Conservation (phyloP, 2,888 invertebrate species). For the Linyphia triangularis region DNA sequence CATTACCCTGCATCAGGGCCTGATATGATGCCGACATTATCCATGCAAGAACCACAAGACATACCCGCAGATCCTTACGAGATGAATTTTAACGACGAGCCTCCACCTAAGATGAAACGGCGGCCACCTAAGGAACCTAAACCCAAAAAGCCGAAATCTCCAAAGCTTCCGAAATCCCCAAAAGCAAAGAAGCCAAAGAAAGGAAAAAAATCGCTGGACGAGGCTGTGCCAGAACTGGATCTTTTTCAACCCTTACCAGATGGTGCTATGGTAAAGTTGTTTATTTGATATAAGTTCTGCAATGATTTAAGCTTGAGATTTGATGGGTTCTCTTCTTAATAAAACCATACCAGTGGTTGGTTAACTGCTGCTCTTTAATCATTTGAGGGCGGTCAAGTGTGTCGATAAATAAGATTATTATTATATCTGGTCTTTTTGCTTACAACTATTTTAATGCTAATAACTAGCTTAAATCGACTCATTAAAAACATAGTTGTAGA, state of each 20-base stretch:
- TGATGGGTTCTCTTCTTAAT: too few species aligned
- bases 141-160: slow-evolving; percentile 56
- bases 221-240: background rate
- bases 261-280: slow-evolving; percentile 25
- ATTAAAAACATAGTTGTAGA: too few species aligned
- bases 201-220: slow-evolving; percentile 13
- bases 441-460: too few species aligned
- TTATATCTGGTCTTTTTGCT: too few species aligned
- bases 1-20: slow-evolving; percentile 58
- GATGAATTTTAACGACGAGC: slow-evolving; percentile 73
- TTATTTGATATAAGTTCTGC: background rate
- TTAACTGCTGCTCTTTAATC: too few species aligned
- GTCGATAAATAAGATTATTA: too few species aligned
- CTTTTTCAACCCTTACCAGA: background rate
- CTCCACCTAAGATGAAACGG: slow-evolving; percentile 76
- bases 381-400: too few species aligned
- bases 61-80: slow-evolving; percentile 64
- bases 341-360: too few species aligned
- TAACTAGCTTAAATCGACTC: too few species aligned
- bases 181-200: slow-evolving; percentile 72
- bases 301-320: too few species aligned
- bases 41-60: slow-evolving; percentile 40
- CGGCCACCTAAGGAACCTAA: slow-evolving; percentile 79
- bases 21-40: slow-evolving; percentile 53
- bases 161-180: slow-evolving; percentile 64